Evolutionary conservation across 2,888 invertebrate genomes (phyloP).

Genomic region (Perithous albicinctus): DNA sequence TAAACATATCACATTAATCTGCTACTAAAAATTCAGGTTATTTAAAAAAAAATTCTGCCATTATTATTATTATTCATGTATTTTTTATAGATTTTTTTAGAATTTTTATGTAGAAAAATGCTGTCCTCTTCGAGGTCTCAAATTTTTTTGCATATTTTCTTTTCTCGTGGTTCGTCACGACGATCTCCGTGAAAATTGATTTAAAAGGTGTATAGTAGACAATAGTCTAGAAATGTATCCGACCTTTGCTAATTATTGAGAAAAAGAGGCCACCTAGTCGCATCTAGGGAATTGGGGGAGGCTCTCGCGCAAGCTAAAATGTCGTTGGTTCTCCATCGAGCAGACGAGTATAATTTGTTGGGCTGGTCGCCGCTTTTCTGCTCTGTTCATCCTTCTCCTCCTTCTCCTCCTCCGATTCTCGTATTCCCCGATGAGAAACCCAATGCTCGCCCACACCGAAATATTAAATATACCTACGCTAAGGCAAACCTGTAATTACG

Average conservation of each 20-base stretch:
- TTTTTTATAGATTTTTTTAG: no score
- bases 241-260: slow-evolving; percentile 72
- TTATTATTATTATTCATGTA: no score
- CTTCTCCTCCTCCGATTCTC: slow-evolving; percentile 19
- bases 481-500: slow-evolving; percentile 59
- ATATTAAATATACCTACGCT: slow-evolving; percentile 54
- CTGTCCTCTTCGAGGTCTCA: no score
- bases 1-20: no score
- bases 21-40: no score
- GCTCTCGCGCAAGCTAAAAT: not conserved
- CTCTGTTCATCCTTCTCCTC: slow-evolving; percentile 47
- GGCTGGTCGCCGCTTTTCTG: slow-evolving; percentile 25
- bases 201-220: no score
- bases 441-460: slow-evolving; percentile 37
- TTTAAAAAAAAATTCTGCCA: no score
- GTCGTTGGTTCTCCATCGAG: slow-evolving; percentile 1
- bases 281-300: not conserved
- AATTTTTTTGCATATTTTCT: no score
- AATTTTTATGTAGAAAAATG: no score
- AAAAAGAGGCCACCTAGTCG: not conserved
- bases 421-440: slow-evolving; percentile 48
- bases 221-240: not conserved
- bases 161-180: no score
- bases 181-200: no score
- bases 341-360: slow-evolving; percentile 56